Evolutionary conservation across 2,113 vertebrate species (phyloP).

Genomic region (Corythornis cristatus): DNA sequence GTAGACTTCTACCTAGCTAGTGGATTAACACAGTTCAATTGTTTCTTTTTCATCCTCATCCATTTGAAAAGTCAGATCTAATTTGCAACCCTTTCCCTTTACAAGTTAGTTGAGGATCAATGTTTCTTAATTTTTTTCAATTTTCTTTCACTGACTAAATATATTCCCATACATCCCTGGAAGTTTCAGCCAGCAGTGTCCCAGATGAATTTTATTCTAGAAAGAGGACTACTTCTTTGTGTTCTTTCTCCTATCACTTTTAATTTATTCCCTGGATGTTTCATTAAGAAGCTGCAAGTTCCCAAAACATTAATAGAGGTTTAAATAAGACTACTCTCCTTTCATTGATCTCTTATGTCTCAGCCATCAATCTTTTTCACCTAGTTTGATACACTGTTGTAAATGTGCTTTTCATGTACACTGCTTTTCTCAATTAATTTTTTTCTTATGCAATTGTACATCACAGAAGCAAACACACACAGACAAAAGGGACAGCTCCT

Average conservation of each 20-base stretch:
- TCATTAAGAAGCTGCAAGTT: constrained; percentile 30
- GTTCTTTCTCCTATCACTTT: not conserved
- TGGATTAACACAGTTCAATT: not conserved
- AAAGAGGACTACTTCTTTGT: not conserved
- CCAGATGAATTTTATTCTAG: not conserved
- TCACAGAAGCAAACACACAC: not conserved
- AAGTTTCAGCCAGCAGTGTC: not conserved
- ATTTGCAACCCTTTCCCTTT: not conserved
- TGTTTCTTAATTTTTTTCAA: not conserved
- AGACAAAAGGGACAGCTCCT: not conserved
- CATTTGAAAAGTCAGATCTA: not conserved
- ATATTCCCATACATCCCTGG: not conserved
- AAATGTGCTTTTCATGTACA: not conserved
- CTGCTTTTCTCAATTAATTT: not conserved
- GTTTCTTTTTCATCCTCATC: not conserved
- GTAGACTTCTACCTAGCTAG: not conserved
- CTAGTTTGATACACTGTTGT: not conserved
- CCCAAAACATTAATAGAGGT: not conserved
- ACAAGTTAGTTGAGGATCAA: not conserved
- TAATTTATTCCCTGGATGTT: constrained; percentile 52
- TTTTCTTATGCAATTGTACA: not conserved
- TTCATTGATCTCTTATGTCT: not conserved
- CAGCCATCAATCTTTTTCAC: not conserved
- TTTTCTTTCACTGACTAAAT: not conserved
- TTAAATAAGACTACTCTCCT: constrained; percentile 11